Conservation (phyloP, 2,888 invertebrate genomes). For the Philonicus albiceps region DNA sequence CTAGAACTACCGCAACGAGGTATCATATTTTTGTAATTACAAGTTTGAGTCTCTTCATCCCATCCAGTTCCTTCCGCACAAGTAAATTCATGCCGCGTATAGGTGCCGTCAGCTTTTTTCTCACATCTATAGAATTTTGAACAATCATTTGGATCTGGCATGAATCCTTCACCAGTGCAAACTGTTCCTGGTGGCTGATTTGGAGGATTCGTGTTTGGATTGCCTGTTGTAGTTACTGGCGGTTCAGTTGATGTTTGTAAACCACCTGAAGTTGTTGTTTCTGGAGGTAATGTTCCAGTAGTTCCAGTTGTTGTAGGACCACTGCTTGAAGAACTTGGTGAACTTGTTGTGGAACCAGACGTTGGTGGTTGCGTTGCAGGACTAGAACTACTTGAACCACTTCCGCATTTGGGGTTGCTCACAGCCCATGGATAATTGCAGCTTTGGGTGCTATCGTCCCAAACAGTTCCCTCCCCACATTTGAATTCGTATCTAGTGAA, state of each 20-base stretch:
- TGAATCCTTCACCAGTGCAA: conserved; percentile 70
- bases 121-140: conserved; percentile 70
- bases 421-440: conserved; percentile 56
- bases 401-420: conserved; percentile 40
- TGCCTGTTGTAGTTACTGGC: not conserved
- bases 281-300: not conserved
- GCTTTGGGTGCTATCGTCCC: conserved; percentile 64
- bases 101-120: conserved; percentile 64
- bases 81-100: conserved; percentile 68
- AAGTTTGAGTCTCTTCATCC: conserved; percentile 71
- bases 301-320: not conserved
- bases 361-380: not conserved
- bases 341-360: not conserved
- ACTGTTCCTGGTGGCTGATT: conserved; percentile 58
- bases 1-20: conserved; percentile 54
- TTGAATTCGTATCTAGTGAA: conserved; percentile 62
- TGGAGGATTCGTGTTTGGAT: conserved; percentile 46
- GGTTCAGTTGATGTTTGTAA: not conserved
- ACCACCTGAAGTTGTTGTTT: not conserved
- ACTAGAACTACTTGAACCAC: conserved; percentile 38
- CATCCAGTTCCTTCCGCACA: conserved; percentile 76
- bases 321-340: not conserved
- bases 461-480: conserved; percentile 65
- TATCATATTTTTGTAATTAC: conserved; percentile 63
- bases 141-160: conserved; percentile 69